Evolutionary conservation across 1,140 invertebrate species (phyloP).

Genomic region (Nomia melanderi): DNA sequence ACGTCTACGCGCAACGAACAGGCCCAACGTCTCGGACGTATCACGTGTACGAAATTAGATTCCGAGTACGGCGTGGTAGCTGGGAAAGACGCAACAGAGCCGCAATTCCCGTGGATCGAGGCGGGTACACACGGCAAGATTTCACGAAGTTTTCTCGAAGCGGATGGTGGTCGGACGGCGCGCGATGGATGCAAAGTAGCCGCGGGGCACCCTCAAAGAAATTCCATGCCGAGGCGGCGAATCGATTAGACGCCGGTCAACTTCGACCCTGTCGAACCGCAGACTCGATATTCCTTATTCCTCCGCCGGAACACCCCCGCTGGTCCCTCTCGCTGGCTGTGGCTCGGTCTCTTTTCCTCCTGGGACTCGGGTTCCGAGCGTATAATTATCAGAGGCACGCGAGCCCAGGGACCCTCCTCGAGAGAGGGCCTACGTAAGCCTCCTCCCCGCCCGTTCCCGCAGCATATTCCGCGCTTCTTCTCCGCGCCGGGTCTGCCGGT

Average conservation of each 20-base stretch:
- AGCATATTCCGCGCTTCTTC: slow-evolving; percentile 24
- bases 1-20: too few relatives aligned
- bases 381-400: slow-evolving; percentile 79
- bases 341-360: slow-evolving; percentile 39
- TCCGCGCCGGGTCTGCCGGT: background rate
- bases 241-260: slow-evolving; percentile 79
- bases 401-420: slow-evolving; percentile 71
- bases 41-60: background rate
- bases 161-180: slow-evolving; percentile 43
- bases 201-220: slow-evolving; percentile 66
- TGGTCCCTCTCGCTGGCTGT: slow-evolving; percentile 5
- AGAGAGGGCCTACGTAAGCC: slow-evolving; percentile 52
- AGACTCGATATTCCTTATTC: slow-evolving; percentile 68
- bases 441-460: slow-evolving; percentile 49
- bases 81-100: background rate
- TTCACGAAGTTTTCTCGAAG: slow-evolving; percentile 34
- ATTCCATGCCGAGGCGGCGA: slow-evolving; percentile 77
- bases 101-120: background rate
- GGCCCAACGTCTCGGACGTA: too few relatives aligned
- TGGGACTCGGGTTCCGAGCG: slow-evolving; percentile 70
- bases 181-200: slow-evolving; percentile 60
- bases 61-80: background rate
- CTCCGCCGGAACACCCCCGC: slow-evolving; percentile 16
- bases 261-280: slow-evolving; percentile 78
- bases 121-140: background rate